Conservation (phyloP, 2,113 vertebrate species). For the Megaceryle maxima region DNA sequence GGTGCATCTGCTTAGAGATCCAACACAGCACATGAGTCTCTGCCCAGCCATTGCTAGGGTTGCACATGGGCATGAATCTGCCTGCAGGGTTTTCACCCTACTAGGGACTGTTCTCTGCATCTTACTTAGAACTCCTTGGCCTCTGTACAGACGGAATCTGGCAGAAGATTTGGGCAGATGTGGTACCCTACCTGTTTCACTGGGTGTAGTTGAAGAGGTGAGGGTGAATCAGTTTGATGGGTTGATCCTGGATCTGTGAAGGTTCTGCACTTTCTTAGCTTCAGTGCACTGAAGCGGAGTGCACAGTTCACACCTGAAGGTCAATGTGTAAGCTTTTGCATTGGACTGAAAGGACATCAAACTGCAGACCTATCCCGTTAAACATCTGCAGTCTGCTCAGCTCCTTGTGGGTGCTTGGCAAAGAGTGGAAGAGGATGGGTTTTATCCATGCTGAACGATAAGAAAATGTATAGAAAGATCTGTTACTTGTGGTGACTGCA, state of each 20-base stretch:
- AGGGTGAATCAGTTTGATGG: background rate
- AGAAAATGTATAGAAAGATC: background rate
- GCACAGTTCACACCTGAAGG: background rate
- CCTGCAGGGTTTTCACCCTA: background rate
- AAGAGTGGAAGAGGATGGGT: background rate
- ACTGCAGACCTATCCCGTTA: background rate
- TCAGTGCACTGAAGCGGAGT: background rate
- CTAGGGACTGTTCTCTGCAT: background rate
- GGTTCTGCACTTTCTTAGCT: background rate
- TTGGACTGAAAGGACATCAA: background rate
- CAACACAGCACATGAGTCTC: rapidly evolving
- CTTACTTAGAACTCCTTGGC: background rate
- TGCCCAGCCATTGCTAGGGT: rapidly evolving
- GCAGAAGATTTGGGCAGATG: rapidly evolving
- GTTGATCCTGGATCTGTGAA: background rate
- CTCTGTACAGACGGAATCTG: background rate
- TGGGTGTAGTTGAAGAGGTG: background rate
- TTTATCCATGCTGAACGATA: rapidly evolving
- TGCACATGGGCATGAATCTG: rapidly evolving
- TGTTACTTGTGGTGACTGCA: background rate
- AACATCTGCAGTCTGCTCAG: background rate
- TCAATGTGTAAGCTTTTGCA: rapidly evolving
- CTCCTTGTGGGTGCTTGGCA: background rate
- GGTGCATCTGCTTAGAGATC: rapidly evolving
- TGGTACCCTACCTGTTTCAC: background rate